Base-by-base conservation (phyloP, 2,888 invertebrate species). In the Epiblema foenella region DNA sequence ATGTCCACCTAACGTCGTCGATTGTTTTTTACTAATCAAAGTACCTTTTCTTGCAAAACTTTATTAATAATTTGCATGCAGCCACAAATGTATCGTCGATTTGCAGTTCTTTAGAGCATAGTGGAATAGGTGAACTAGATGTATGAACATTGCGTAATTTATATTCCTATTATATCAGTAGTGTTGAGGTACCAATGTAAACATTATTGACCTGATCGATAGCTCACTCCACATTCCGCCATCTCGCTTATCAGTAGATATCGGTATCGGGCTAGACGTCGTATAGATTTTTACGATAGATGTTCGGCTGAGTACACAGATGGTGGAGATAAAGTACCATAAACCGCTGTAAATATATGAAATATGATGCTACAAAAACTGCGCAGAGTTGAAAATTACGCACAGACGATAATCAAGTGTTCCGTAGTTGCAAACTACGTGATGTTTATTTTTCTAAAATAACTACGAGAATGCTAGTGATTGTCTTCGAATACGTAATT, bases 221-320 rank as follows among this genome's bases (percentile, higher is more conserved):
- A 52, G 49, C 60, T 20, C 12, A 63, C 17, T 52, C 33, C 33
- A 52, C 63, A 63, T 63, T 63, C 63, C 52, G 20, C 17, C 63
- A 63, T 63, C 63, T 63, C 63, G 49, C 49, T 63, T 63, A 63
- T 63, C 63, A 52, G 52, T 20, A 51, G 51, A 63, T 63, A 51
- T 18, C 60, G 49, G 18, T 63, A 63, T 63, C 20, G 52, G 24
- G 51, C 52, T 63, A 20, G 60, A 62, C 29, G 46, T 62, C 29
- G 60, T 62, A 62, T 29, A n/a, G n/a, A n/a, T n/a, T n/a, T n/a
- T n/a, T n/a, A 49, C 60, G 29, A 24, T 46, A 29, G 49, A 62
- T 46, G 60, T 62, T 62, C 60, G 49, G 29, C n/a, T 12, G 11
- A 37, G 57, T 33, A 56, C 29, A 4, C 20, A 39, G 37, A 20